phyloP scores from a whole-genome alignment of 2,797 vertebrate genomes.

The Hypotaenidia okinawae region DNA sequence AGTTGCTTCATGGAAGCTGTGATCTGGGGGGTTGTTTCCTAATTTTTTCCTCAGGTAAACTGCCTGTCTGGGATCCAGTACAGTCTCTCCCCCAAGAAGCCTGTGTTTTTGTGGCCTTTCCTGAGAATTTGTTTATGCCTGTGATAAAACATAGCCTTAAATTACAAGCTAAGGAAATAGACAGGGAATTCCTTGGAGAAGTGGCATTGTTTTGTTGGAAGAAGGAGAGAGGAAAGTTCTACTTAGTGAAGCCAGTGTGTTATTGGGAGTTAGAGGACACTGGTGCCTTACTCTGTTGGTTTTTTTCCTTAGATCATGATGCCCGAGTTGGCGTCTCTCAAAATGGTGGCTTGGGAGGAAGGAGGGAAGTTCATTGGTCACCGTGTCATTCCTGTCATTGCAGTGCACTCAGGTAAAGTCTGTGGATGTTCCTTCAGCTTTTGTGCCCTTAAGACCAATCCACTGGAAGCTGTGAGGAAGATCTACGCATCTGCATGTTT shows the following conservation, averaged over 20 bases:
- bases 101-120: background rate
- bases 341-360: constrained; percentile 92
- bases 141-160: background rate
- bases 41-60: background rate
- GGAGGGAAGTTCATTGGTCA: constrained; percentile 96
- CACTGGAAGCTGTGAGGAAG: background rate
- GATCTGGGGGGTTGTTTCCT: background rate
- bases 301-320: constrained; percentile 86
- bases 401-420: constrained; percentile 88
- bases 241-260: background rate
- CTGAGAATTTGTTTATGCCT: background rate
- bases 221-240: background rate
- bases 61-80: background rate
- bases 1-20: background rate
- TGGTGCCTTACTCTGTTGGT: background rate
- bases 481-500: background rate
- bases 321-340: constrained; percentile 91
- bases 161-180: background rate
- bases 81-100: background rate
- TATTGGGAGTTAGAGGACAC: background rate
- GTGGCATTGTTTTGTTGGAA: background rate
- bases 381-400: constrained; percentile 90
- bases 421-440: background rate
- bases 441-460: background rate
- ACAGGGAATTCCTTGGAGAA: background rate